Evolutionary conservation across 2,888 invertebrate species (phyloP), one percentile per base, ranked within the genome.

Genomic region (Lochmaea capreae): DNA sequence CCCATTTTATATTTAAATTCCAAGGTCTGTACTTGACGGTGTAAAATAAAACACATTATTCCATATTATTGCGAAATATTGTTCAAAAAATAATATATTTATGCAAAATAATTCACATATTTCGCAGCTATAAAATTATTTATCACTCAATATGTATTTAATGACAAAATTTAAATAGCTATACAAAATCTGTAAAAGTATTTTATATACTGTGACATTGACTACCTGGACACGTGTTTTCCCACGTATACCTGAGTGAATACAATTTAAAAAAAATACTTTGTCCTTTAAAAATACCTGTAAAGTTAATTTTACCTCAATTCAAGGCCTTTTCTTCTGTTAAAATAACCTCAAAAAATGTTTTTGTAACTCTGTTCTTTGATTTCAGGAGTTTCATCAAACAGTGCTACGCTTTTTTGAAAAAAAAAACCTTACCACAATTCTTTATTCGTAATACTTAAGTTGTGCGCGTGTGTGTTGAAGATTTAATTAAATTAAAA

Each of bases 401-500:
- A 63, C 65, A 68, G 58, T 54, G 33, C 33, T 39, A 39, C 33
- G 33, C 8, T 8, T 8, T 39, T 9, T 39, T 1, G 2, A 39
- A 9, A 39, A 39, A 33, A 39, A 39, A 39, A 39, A 0, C 33
- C 33, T 39, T 39, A 33, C 33, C 33, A 33, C 33, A 33, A 33
- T 33, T 33, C 33, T 33, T 33, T 33, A 33, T 33, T 33, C 33
- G 0, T 33, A 33, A 62, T n/a, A 61, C 33, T 33, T 42, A 62
- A 61, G 54, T 61, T 59, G 67, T 72, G 59, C 59, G 59, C 26
- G 59, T 11, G 62, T 62, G 59, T 33, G 12, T 63, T 2, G 16
- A n/a, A 69, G 57, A 58, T 33, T 33, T 14, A 46, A 18, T 16
- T 26, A 6, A 65, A 65, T 65, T 43, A 80, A 79, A 80, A 85